Percentiles rank a stretch among this genome's conserved stretches.
Conservation (phyloP, 1,140 invertebrate species). For the Drosophila malerkotliana region DNA sequence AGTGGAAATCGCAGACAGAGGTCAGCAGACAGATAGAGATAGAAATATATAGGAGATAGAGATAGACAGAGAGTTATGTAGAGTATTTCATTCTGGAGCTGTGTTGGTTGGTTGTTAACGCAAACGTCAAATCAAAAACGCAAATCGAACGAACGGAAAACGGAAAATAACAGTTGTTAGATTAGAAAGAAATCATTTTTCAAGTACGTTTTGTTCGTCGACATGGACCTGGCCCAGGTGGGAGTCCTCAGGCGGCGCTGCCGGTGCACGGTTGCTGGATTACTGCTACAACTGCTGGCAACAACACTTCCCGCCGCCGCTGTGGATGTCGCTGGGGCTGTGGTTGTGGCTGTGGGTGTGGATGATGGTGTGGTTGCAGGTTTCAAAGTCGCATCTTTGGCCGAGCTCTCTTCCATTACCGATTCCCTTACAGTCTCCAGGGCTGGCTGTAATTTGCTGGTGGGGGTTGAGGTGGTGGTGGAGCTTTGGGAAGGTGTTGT, state of each 20-base stretch:
- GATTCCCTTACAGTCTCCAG: conserved; percentile 50
- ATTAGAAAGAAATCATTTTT: conserved; percentile 59
- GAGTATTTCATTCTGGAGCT: conserved; percentile 41
- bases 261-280: conserved; percentile 83
- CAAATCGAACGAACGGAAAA: conserved; percentile 60
- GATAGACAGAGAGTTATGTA: conserved; percentile 40
- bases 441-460: conserved; percentile 30
- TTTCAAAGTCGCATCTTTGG: conserved; percentile 16
- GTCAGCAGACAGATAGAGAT: conserved; percentile 43
- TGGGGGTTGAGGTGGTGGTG: conserved; percentile 6
- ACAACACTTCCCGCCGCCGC: conserved; percentile 54
- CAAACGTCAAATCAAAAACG: conserved; percentile 57
- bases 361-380: conserved; percentile 1
- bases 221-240: conserved; percentile 89
- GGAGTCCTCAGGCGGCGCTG: conserved; percentile 89
- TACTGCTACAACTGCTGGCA: conserved; percentile 82
- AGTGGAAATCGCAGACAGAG: conserved; percentile 61
- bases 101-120: conserved; percentile 58
- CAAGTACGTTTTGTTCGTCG: conserved; percentile 84
- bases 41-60: conserved; percentile 32
- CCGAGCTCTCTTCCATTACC: conserved; percentile 34
- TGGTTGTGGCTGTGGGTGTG: conserved; percentile 1
- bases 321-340: conserved; percentile 12
- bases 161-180: conserved; percentile 47
- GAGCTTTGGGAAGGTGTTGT: neutral